Evolutionary conservation across 2,888 invertebrate species (phyloP).

Genomic region (Ophion slaviceki): DNA sequence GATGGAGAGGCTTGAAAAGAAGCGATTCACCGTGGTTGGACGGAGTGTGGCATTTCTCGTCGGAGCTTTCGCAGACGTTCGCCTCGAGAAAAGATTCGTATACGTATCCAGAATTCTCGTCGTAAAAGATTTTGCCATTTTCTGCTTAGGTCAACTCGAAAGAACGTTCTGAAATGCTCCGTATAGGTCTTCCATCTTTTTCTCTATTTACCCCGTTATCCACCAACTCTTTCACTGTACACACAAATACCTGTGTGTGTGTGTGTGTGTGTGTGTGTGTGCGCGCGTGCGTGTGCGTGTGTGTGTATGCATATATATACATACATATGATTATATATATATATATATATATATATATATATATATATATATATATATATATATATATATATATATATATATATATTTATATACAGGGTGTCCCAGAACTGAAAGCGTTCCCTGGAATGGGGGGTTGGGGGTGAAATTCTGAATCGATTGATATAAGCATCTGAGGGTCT

Average conservation of each 20-base stretch:
- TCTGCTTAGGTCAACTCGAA: conserved; percentile 77
- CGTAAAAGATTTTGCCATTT: conserved; percentile 72
- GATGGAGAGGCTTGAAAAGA: conserved; percentile 26
- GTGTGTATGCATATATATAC: too few relatives aligned
- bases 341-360: too few relatives aligned
- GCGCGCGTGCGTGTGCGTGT: too few relatives aligned
- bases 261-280: too few relatives aligned
- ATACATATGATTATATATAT: too few relatives aligned
- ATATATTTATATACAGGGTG: too few relatives aligned
- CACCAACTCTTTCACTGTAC: conserved; percentile 23
- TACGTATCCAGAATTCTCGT: conserved; percentile 64
- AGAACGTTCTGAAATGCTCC: conserved; percentile 65
- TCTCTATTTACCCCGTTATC: conserved; percentile 43
- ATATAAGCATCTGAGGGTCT: too few relatives aligned
- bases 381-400: not conserved
- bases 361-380: not conserved
- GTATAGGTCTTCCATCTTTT: conserved; percentile 47
- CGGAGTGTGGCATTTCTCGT: conserved; percentile 34
- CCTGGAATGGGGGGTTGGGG: too few relatives aligned
- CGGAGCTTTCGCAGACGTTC: conserved; percentile 61
- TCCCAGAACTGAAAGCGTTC: too few relatives aligned
- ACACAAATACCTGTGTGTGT: conserved; percentile 2
- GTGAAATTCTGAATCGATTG: too few relatives aligned
- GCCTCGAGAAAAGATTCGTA: conserved; percentile 34
- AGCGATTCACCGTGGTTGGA: conserved; percentile 40